phyloP scores from a whole-genome alignment of 2,888 invertebrate genomes.

The Drosophila meridionalis region DNA sequence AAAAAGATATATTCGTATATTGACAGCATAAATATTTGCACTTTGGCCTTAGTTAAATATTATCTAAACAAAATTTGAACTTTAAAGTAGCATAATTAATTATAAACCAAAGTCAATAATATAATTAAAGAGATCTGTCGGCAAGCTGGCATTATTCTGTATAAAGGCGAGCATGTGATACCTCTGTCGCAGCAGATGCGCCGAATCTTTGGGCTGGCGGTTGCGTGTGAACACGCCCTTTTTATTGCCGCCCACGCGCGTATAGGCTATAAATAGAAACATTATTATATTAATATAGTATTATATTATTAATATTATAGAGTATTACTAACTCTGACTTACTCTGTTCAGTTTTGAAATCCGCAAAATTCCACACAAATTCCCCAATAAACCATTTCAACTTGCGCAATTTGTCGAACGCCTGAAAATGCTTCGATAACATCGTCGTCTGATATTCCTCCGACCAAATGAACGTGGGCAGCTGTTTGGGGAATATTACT shows the following conservation, averaged over 20 bases:
- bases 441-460: slow-evolving; percentile 97
- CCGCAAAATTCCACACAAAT: slow-evolving; percentile 99
- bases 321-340: slow-evolving; percentile 21
- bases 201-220: slow-evolving; percentile 95
- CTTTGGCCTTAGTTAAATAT: slow-evolving; percentile 11
- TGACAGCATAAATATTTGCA: slow-evolving; percentile 17
- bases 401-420: slow-evolving; percentile 92
- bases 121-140: slow-evolving; percentile 87
- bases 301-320: too few species aligned
- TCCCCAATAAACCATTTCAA: slow-evolving; percentile 96
- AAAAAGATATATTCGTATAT: neutral
- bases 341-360: slow-evolving; percentile 98
- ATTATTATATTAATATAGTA: neutral
- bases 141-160: slow-evolving; percentile 86
- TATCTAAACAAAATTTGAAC: neutral
- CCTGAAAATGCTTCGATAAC: slow-evolving; percentile 94
- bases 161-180: slow-evolving; percentile 89
- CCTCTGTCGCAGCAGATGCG: slow-evolving; percentile 91
- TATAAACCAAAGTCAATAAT: slow-evolving; percentile 50
- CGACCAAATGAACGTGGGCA: slow-evolving; percentile 94
- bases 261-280: slow-evolving; percentile 86
- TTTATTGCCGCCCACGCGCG: slow-evolving; percentile 93
- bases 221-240: slow-evolving; percentile 96
- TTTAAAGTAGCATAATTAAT: neutral
- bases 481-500: slow-evolving; percentile 84